Evolutionary conservation across 2,888 invertebrate genomes (phyloP).

Genomic region (Hypomecis atomaria): DNA sequence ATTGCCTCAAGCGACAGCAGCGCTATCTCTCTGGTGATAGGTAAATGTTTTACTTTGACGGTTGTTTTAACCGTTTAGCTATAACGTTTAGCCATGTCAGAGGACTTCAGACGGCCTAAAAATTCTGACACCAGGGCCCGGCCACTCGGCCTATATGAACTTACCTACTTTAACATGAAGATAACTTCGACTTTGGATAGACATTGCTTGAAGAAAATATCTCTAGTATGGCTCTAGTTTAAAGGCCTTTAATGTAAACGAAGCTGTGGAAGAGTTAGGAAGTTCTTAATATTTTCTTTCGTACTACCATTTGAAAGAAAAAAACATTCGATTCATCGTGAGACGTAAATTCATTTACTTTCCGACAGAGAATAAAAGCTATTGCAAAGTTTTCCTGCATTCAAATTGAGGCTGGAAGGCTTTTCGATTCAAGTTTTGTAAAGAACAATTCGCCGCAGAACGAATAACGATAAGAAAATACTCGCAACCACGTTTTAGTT

Average conservation of each 20-base stretch:
- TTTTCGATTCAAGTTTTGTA: constrained; percentile 76
- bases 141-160: no score
- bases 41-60: no score
- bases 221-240: no score
- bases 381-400: constrained; percentile 77
- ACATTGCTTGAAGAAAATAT: no score
- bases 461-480: constrained; percentile 51
- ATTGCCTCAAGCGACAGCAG: no score
- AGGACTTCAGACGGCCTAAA: no score
- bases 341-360: constrained; percentile 76
- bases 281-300: constrained; percentile 46
- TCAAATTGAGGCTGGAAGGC: constrained; percentile 74
- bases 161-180: no score
- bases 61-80: no score
- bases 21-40: no score
- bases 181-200: no score
- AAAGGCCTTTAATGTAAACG: not conserved
- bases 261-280: constrained; percentile 25
- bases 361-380: constrained; percentile 74
- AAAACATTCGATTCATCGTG: constrained; percentile 63
- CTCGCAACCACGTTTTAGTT: constrained; percentile 56
- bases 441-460: constrained; percentile 66
- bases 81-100: no score
- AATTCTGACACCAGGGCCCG: no score
- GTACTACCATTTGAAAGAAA: constrained; percentile 47